Evolutionary conservation across 2,797 vertebrate genomes (phyloP), one percentile per base, ranked within the genome.

Genomic region (Periparus ater): DNA sequence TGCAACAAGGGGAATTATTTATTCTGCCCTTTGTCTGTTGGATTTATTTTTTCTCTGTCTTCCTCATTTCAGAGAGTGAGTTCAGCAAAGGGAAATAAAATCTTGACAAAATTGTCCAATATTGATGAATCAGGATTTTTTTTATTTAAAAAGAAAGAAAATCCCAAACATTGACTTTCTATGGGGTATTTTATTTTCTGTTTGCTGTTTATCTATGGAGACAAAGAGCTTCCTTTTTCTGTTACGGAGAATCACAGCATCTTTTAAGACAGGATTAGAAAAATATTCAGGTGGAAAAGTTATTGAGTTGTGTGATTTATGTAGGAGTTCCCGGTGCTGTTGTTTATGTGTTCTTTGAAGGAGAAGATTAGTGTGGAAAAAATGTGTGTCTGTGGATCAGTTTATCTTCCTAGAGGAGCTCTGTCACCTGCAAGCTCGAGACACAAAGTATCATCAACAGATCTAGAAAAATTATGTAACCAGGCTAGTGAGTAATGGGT

Each of bases 231-330:
- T 88, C 23, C 7, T 67, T 92, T 76, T 66, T 44, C 17, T 81
- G 2, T 44, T 68, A 12, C 3, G 21, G 57, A 70, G 77, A 34
- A 70, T 82, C n/a, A n/a, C 17, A 74, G 47, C 25, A 47, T 83
- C 63, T 85, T 82, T 89, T 65, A 65, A 71, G 81, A 60, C 19
- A 44, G 51, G 36, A 10, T 63, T 34, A 58, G 32, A 83, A 84
- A 88, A 88, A 87, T 42, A 71, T 0, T 25, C 87, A 85, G 65
- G 65, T 94, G 84, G 60, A 53, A 51, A 85, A 95, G 45, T 71
- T 94, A 55, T 4, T 42, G 84, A 77, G 63, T 53, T 76, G 48
- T 82, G 60, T 87, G 93, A 93, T 95, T 95, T 94, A 85, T 80
- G 84, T 88, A n/a, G 84, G 84, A 67, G 86, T 82, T 89, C 67